Evolutionary conservation across 2,113 vertebrate species (phyloP).

Genomic region (Rhinoderma darwinii): DNA sequence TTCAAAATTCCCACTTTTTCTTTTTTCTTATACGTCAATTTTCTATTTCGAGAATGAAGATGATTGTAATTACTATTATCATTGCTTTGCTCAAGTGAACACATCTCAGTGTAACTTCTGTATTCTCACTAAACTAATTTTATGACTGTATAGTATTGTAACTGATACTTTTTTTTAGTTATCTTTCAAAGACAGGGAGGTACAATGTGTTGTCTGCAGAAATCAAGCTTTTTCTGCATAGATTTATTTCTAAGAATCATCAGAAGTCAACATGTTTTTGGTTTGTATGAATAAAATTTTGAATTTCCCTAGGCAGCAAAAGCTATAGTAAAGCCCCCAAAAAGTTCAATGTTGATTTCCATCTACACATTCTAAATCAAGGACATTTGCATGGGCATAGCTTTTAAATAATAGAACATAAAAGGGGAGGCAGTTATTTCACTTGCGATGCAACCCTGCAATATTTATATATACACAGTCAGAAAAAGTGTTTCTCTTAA

Average conservation of each 20-base stretch:
- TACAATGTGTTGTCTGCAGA: not conserved
- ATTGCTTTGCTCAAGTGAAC: not conserved
- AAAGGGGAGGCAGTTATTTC: not conserved
- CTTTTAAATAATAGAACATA: conserved; percentile 4
- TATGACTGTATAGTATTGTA: too few relatives aligned
- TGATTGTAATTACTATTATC: not conserved
- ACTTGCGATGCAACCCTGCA: not conserved
- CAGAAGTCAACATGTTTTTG: not conserved
- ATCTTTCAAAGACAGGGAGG: not conserved
- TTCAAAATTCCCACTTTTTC: not conserved
- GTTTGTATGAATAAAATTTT: not conserved
- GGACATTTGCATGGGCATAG: not conserved
- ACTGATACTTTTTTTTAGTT: not conserved
- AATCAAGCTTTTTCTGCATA: not conserved
- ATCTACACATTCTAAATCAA: not conserved
- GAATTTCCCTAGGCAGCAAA: not conserved
- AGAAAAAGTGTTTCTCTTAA: not conserved
- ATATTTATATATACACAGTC: not conserved
- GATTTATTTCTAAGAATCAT: not conserved
- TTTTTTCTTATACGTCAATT: not conserved
- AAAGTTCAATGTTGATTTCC: not conserved
- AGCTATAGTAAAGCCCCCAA: not conserved
- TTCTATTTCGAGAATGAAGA: not conserved
- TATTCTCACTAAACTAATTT: not conserved
- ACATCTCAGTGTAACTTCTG: not conserved